Evolutionary conservation across 2,797 vertebrate species (phyloP), one percentile per base, ranked within the genome.

Genomic region (Darevskia mixta): DNA sequence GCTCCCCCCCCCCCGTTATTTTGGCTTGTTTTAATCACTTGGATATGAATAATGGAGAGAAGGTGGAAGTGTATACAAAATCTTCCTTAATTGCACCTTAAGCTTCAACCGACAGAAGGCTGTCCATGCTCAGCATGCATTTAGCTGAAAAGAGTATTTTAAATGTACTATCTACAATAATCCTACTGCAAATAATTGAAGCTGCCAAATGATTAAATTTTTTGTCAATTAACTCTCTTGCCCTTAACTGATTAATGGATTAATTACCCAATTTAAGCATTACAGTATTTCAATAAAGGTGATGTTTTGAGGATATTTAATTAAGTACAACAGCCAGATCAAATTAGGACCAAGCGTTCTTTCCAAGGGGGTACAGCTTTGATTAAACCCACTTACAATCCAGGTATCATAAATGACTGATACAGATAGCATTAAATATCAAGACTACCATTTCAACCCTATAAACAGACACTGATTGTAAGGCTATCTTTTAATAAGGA

Each of bases 211-310:
- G 71, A 81, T 82, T 86, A 81, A 32, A n/a, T 89, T 89, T 82
- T 88, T 79, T 88, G 82, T 81, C 78, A 89, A 89, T 86, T 86
- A 89, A 86, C 83, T 86, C 32, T 58, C 17, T 38, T 81, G 83
- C 58, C 79, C 83, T 86, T 82, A 89, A 89, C 78, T 55, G 79
- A 85, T 89, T 86, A 89, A 89, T 89, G 83, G 79, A 86, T 89
- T 85, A 86, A 86, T 89, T 82, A 73, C n/a, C 43, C 43, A 81
- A 77, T 89, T 86, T 86, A 89, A 76, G 27, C 7, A 25, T 55
- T 85, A 73, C 66, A 29, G n/a, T 64, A 64, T 88, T 88, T 79
- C 79, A 86, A 89, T 81, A 82, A 89, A 82, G 43, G 72, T 76
- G 8, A 55, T 76, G 49, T 81, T 76, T 6, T 41, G 38, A 76